Evolutionary conservation across 2,113 vertebrate genomes (phyloP).

Genomic region (Oriolus oriolus): DNA sequence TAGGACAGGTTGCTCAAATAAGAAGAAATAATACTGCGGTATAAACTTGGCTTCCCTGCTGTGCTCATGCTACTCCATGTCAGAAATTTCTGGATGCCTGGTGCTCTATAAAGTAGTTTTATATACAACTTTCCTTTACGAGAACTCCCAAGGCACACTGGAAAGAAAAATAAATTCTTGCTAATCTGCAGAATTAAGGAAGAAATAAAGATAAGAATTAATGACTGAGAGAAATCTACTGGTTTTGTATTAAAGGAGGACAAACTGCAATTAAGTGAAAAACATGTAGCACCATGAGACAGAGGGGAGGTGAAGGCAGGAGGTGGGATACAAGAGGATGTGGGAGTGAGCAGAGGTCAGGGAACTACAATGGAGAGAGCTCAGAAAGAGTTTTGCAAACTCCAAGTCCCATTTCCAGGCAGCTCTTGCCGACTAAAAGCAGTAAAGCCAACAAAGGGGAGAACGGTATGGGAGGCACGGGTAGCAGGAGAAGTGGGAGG

Average conservation of each 20-base stretch:
- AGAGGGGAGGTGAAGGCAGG: background rate
- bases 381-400: background rate
- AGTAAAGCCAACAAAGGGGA: background rate
- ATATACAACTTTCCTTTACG: background rate
- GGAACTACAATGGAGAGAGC: background rate
- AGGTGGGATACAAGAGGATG: accelerated
- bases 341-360: background rate
- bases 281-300: accelerated
- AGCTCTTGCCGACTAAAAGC: background rate
- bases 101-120: background rate
- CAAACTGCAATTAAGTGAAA: background rate
- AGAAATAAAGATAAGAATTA: background rate
- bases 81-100: background rate
- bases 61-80: background rate
- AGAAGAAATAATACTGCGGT: background rate
- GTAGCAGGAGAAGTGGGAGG: background rate
- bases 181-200: background rate
- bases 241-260: background rate
- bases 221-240: background rate
- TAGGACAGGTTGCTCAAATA: background rate
- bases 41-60: background rate
- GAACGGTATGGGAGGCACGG: background rate
- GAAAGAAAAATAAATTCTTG: background rate
- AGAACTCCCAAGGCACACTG: background rate
- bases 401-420: background rate